Evolutionary conservation across 2,113 vertebrate species (phyloP), one percentile per base, ranked within the genome.

Genomic region (Marmota flaviventris): DNA sequence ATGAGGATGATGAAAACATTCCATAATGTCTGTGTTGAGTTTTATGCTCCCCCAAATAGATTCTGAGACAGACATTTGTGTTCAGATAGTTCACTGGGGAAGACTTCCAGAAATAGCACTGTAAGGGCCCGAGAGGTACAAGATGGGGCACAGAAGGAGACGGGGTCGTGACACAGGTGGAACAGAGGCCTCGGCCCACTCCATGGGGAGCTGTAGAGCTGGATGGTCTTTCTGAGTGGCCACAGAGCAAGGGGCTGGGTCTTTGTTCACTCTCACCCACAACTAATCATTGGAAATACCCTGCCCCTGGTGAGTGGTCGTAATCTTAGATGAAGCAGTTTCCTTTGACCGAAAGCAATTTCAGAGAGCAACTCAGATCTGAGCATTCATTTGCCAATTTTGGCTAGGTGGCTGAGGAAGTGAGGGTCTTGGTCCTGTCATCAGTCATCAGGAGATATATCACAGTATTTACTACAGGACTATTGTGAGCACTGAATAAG

Each of bases 401-500:
- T 85, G 13, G 48, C 27, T 51, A 32, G 12, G 51, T 75, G 81
- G 9, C 56, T 32, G 25, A 4, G 39, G 9, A 91, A 93, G 75
- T 88, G 24, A 63, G 6, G 16, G 5, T 73, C 22, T 93, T 58
- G 70, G 18, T 70, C 48, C 13, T 84, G 10, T 25, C 73, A 56
- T 14, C 13, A 87, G 29, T 53, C 72, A 42, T 67, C 17, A 56
- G 69, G 51, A 53, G 69, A 87, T 24, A 58, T 17, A 32, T 67
- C 14, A 78, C 2, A 84, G 63, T 20, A 75, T 67, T 73, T 29
- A 63, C 77, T 48, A 48, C 3, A 70, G n/a, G n/a, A 14, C 83
- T 78, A 79, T 69, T 79, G 24, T 87, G 85, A 90, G 17, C 45
- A 82, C 75, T 29, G 93, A 87, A 90, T 72, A 48, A 85, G 18